phyloP scores from a whole-genome alignment of 1,140 invertebrate species.

The Streblospio benedicti region DNA sequence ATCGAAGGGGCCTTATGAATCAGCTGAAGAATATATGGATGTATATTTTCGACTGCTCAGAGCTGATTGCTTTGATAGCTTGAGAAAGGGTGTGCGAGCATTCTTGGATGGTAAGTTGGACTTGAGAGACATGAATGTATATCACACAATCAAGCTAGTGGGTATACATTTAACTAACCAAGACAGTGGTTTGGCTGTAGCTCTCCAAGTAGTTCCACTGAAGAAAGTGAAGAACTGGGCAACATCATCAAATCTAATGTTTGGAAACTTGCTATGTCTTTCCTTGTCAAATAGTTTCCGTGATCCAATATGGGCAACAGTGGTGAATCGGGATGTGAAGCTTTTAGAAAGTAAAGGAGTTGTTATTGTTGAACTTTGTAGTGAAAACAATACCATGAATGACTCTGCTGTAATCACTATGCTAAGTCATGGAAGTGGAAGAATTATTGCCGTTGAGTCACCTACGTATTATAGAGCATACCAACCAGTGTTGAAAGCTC shows the following conservation, averaged over 20 bases:
- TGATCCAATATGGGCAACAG: slow-evolving; percentile 7
- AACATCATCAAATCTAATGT: slow-evolving; percentile 6
- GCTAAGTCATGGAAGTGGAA: neutral
- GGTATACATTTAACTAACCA: slow-evolving; percentile 1
- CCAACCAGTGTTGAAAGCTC: slow-evolving; percentile 3
- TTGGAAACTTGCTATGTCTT: slow-evolving; percentile 5
- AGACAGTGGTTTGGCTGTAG: neutral
- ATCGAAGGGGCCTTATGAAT: slow-evolving; percentile 1
- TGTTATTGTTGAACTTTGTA: slow-evolving; percentile 5
- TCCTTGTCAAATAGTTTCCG: neutral
- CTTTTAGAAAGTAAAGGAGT: neutral
- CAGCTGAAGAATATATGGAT: slow-evolving; percentile 1
- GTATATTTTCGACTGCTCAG: slow-evolving; percentile 8
- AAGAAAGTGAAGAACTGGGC: neutral
- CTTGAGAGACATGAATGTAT: slow-evolving; percentile 9
- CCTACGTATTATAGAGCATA: slow-evolving; percentile 4
- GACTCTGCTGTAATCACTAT: neutral
- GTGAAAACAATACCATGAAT: neutral
- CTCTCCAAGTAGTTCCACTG: neutral
- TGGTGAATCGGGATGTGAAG: neutral
- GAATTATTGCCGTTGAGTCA: slow-evolving; percentile 3
- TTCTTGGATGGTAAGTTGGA: slow-evolving; percentile 1
- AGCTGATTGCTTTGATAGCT: neutral
- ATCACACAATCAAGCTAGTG: neutral
- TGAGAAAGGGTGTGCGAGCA: neutral